phyloP scores from a whole-genome alignment of 1,140 invertebrate genomes.

The Zaprionus tsacasi region DNA sequence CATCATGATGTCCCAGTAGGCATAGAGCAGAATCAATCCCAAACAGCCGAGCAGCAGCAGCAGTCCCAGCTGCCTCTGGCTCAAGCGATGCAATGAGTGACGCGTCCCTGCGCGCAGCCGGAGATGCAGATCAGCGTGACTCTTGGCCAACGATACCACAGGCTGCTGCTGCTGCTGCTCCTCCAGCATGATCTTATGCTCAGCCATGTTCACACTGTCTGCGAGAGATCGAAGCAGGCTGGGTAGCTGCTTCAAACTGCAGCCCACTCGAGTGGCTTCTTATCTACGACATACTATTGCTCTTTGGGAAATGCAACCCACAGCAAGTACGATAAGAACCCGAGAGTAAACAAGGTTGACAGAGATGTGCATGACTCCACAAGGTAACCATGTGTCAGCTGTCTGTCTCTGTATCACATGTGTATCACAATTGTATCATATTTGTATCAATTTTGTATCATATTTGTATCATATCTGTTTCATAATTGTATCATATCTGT shows the following conservation, averaged over 20 bases:
- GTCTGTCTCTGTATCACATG: too few species aligned
- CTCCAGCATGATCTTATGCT: constrained; percentile 39
- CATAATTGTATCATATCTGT: too few species aligned
- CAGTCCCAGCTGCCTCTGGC: constrained; percentile 19
- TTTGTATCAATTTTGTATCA: not conserved
- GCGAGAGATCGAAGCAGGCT: not conserved
- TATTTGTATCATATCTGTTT: too few species aligned
- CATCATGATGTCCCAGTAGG: constrained; percentile 63
- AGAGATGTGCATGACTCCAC: too few species aligned
- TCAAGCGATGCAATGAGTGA: constrained; percentile 17
- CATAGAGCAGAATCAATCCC: constrained; percentile 33
- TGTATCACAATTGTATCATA: not conserved
- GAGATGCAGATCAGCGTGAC: constrained; percentile 21
- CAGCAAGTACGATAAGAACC: too few species aligned
- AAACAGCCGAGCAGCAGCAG: constrained; percentile 15
- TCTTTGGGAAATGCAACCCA: not conserved
- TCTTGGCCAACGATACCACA: not conserved
- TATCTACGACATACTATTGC: constrained; percentile 12
- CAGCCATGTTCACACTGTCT: constrained; percentile 46
- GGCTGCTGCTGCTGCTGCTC: constrained; percentile 22
- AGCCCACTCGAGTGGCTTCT: constrained; percentile 12
- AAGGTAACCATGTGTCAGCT: too few species aligned
- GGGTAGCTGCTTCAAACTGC: not conserved
- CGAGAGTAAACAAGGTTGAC: too few species aligned
- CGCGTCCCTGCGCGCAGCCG: not conserved